Conservation (phyloP, 2,797 vertebrate genomes). For the Hydrophis major region DNA sequence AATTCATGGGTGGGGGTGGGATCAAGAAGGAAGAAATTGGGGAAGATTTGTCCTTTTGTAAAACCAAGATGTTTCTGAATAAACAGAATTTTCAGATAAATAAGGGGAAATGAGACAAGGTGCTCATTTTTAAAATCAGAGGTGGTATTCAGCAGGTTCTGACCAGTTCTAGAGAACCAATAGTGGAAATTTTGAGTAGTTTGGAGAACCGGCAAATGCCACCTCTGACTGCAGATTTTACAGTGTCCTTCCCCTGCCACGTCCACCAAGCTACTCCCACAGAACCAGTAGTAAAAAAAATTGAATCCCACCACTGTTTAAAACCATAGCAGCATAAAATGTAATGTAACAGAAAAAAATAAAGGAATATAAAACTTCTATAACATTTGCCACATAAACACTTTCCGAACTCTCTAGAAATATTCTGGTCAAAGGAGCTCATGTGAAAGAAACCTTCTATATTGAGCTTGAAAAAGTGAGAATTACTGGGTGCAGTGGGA, state of each 20-base stretch:
- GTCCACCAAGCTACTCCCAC: too few species aligned
- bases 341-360: background rate
- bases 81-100: background rate
- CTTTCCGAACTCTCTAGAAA: background rate
- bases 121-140: background rate
- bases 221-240: too few species aligned
- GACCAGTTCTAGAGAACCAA: too few species aligned
- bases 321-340: background rate
- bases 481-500: background rate
- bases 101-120: background rate
- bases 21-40: background rate
- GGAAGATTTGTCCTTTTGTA: background rate
- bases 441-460: background rate
- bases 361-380: background rate
- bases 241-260: too few species aligned
- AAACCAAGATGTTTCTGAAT: background rate
- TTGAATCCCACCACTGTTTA: background rate
- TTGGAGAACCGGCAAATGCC: too few species aligned
- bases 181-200: too few species aligned
- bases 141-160: too few species aligned
- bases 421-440: background rate
- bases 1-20: background rate
- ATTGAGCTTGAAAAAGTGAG: background rate
- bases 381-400: background rate
- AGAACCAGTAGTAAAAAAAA: too few species aligned